Base-by-base conservation (phyloP, 2,888 invertebrate species). In the Drosophila colorata region DNA sequence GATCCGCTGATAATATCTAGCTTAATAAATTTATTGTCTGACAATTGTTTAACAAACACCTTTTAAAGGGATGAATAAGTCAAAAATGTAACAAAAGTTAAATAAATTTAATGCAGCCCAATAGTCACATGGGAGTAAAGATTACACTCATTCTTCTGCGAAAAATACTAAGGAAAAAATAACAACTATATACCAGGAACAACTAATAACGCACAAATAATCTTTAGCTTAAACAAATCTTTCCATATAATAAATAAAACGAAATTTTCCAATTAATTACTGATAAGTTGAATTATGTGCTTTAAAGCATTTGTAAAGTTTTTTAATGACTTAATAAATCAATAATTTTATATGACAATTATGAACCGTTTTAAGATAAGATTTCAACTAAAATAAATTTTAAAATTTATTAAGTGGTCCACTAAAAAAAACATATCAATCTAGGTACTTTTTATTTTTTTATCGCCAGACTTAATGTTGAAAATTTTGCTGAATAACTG, bases 331-430 rank as follows among this genome's bases (percentile, higher is more conserved):
- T 20, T 5, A 1, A 49, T 38, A 40, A 60, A 60, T 60, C 31
- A 20, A 44, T 33, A 38, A 13, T 8, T 33, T 48, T 23, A 33
- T 31, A 7, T 13, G 46, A 18, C 23, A 38, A 60, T 38, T 61
- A 56, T 46, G 14, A 6, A 2, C 9, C 37, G 9, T 33, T 46
- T 35, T 13, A 18, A 35, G 66, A 58, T 66, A 25, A 73, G 66
- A 65, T 51, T 48, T 37, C 20, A 40, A 14, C 13, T 16, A 7
- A 18, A 18, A n/a, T 18, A 44, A 35, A 14, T 28, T 2, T 7
- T 16, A 11, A 14, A 43, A 14, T 28, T 37, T n/a, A 20, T 41
- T 13, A 28, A 11, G 11, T 28, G 25, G 4, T 14, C 7, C 33
- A 33, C 4, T 1, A 31, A 41, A 33, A 13, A n/a, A 46, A 13